Evolutionary conservation across 2,797 vertebrate genomes (phyloP).

Genomic region (Eupleurogrammus muticus): DNA sequence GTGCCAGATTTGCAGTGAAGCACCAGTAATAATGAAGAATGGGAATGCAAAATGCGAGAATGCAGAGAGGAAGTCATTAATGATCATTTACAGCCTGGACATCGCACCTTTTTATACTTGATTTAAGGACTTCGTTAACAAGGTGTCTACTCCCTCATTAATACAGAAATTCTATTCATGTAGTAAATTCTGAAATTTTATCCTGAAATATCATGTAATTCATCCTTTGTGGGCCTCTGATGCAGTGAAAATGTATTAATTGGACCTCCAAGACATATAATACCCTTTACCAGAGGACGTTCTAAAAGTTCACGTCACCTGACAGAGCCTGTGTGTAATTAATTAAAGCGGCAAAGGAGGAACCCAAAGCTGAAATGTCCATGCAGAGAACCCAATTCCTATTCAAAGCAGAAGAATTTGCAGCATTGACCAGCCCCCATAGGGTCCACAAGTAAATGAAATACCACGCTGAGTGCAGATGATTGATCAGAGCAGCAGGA

Average conservation of each 20-base stretch:
- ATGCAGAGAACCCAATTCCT: neutral
- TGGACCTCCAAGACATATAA: too few relatives aligned
- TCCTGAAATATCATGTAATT: too few relatives aligned
- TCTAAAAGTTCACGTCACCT: too few relatives aligned
- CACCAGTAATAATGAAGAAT: neutral
- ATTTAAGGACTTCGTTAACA: neutral
- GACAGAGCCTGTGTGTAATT: too few relatives aligned
- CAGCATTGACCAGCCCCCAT: neutral
- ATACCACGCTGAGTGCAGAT: conserved; percentile 1
- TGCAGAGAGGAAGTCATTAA: neutral
- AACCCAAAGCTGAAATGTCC: neutral
- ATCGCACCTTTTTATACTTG: too few relatives aligned
- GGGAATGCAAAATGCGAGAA: neutral
- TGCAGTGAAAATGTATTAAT: too few relatives aligned
- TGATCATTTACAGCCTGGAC: too few relatives aligned
- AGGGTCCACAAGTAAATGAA: neutral
- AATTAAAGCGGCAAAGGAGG: neutral
- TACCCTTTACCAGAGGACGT: too few relatives aligned
- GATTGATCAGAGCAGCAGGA: conserved; percentile 26
- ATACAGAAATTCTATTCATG: neutral
- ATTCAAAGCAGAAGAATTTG: conserved; percentile 1
- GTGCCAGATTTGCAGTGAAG: neutral
- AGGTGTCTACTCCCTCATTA: neutral
- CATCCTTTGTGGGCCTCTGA: too few relatives aligned
- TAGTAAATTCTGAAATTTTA: neutral